Evolutionary conservation across 2,113 vertebrate genomes (phyloP).

Genomic region (Odontesthes bonariensis): DNA sequence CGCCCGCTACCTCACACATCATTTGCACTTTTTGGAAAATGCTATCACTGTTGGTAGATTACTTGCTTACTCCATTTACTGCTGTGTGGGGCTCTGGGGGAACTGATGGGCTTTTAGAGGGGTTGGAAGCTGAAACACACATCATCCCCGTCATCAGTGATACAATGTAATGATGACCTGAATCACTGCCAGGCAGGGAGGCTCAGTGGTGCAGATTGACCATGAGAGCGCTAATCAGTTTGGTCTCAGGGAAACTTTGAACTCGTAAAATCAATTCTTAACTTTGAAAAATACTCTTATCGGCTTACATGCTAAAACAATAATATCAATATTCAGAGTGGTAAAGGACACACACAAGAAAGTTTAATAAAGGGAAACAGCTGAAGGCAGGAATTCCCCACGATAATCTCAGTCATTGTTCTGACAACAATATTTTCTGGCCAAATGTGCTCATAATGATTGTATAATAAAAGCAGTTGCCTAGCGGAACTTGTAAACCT

Average conservation of each 20-base stretch:
- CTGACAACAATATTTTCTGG: constrained; percentile 78
- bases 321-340: constrained; percentile 20
- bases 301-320: constrained; percentile 46
- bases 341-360: constrained; percentile 20
- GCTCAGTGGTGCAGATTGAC: constrained; percentile 62
- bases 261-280: constrained; percentile 58
- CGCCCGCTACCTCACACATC: constrained; percentile 70
- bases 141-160: constrained; percentile 66
- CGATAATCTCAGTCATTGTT: constrained; percentile 71
- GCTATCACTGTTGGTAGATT: constrained; percentile 72
- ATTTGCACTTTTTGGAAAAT: constrained; percentile 78
- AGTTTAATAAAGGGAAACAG: constrained; percentile 50
- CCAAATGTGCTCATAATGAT: constrained; percentile 82
- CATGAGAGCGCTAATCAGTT: constrained; percentile 64
- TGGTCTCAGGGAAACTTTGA: constrained; percentile 67
- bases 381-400: constrained; percentile 54
- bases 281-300: constrained; percentile 44
- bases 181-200: constrained; percentile 62
- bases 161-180: constrained; percentile 75
- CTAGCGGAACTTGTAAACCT: constrained; percentile 81
- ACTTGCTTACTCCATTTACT: constrained; percentile 78
- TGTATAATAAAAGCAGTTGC: constrained; percentile 78
- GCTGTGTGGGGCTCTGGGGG: constrained; percentile 61
- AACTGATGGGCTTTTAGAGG: constrained; percentile 63
- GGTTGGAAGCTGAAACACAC: constrained; percentile 62